Conservation (phyloP, 2,888 invertebrate genomes). For the Cepaea hortensis region DNA sequence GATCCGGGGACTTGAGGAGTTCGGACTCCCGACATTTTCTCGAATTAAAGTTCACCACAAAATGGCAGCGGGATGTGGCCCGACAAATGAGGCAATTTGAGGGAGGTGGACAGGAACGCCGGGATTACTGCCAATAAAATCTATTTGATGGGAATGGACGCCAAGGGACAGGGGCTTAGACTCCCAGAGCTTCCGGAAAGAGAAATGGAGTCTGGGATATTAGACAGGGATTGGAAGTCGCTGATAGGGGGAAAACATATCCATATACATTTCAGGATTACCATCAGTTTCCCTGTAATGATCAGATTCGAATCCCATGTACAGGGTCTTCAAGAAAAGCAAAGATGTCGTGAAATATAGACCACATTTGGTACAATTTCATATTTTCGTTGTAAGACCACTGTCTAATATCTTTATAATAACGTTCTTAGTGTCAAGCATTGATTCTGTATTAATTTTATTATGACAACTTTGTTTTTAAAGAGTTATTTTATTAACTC, state of each 20-base stretch:
- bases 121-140: slow-evolving; percentile 47
- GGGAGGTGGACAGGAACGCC: slow-evolving; percentile 41
- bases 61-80: slow-evolving; percentile 44
- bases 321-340: not conserved
- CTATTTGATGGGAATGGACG: slow-evolving; percentile 44
- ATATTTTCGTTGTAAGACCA: too few relatives aligned
- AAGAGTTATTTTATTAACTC: too few relatives aligned
- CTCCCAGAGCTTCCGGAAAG: slow-evolving; percentile 25
- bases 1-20: slow-evolving; percentile 19
- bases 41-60: slow-evolving; percentile 43
- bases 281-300: slow-evolving; percentile 29
- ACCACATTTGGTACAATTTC: not conserved
- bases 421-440: too few relatives aligned
- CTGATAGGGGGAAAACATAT: slow-evolving; percentile 15
- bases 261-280: slow-evolving; percentile 16
- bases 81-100: slow-evolving; percentile 48
- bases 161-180: slow-evolving; percentile 32
- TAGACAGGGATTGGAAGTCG: slow-evolving; percentile 26
- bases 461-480: too few relatives aligned
- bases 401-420: too few relatives aligned
- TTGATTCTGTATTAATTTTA: too few relatives aligned
- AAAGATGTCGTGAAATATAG: not conserved
- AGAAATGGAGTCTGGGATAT: slow-evolving; percentile 36
- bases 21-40: slow-evolving; percentile 20
- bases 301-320: not conserved